Evolutionary conservation across 2,888 invertebrate genomes (phyloP).

Genomic region (Drosophila birchii): DNA sequence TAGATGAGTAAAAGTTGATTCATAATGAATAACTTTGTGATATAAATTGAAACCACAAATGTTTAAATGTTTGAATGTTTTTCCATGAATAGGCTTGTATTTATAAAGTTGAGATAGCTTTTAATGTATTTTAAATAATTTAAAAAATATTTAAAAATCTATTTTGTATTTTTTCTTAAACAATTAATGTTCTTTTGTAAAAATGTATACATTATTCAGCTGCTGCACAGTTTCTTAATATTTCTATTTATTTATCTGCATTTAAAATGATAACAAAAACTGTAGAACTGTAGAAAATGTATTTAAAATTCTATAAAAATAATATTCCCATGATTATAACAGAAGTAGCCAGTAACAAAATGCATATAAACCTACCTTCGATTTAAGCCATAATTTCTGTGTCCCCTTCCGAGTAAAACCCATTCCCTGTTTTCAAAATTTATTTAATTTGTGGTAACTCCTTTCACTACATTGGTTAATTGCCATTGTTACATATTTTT

Average conservation of each 20-base stretch:
- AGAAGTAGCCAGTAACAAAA: not conserved
- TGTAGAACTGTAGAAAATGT: too few relatives aligned
- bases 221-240: too few relatives aligned
- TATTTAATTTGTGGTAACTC: conserved; percentile 12
- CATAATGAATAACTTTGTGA: not conserved
- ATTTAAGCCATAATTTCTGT: not conserved
- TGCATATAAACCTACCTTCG: not conserved
- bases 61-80: not conserved
- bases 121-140: not conserved
- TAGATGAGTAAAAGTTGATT: conserved; percentile 70
- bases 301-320: too few relatives aligned
- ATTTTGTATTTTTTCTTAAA: not conserved
- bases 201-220: not conserved
- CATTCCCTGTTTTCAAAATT: not conserved
- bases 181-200: not conserved
- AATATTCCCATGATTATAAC: not conserved
- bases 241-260: too few relatives aligned
- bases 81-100: not conserved
- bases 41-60: conserved; percentile 10
- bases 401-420: not conserved
- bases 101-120: not conserved
- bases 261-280: too few relatives aligned
- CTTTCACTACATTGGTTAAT: conserved; percentile 22
- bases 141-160: not conserved
- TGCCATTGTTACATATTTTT: conserved; percentile 30